Evolutionary conservation across 2,888 invertebrate species (phyloP).

Genomic region (Scrobipalpa costella): DNA sequence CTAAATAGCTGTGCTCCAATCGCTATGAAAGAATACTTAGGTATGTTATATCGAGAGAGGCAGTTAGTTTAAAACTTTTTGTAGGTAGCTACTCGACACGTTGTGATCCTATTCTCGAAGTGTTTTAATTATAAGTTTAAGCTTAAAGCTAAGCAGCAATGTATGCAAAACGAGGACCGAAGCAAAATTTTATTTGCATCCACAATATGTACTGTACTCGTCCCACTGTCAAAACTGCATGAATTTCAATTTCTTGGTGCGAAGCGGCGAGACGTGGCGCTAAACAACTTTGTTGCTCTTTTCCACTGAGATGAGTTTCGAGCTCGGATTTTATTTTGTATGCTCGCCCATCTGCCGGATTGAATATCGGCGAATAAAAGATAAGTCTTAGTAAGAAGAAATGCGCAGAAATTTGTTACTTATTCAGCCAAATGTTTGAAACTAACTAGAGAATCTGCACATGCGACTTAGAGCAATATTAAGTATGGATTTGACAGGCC

Average conservation of each 20-base stretch:
- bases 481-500: no score
- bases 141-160: background rate
- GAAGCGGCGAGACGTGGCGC: constrained; percentile 24
- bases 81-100: no score
- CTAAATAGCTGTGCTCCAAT: no score
- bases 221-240: constrained; percentile 29
- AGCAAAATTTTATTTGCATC: background rate
- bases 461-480: no score
- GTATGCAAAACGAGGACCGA: background rate
- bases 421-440: no score
- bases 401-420: no score
- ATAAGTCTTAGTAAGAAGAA: background rate
- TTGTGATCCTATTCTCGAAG: no score
- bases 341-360: constrained; percentile 9
- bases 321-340: constrained; percentile 24
- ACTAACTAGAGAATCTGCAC: no score
- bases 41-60: no score
- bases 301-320: constrained; percentile 16
- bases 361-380: background rate
- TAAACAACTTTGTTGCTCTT: constrained; percentile 28
- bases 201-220: background rate
- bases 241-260: constrained; percentile 35
- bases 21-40: no score
- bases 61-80: no score
- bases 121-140: no score